These are phyloP conservation scores for Mythimna loreyi DNA, from an alignment of 2,888 invertebrate species.

Conservation along the genomic window DNA sequence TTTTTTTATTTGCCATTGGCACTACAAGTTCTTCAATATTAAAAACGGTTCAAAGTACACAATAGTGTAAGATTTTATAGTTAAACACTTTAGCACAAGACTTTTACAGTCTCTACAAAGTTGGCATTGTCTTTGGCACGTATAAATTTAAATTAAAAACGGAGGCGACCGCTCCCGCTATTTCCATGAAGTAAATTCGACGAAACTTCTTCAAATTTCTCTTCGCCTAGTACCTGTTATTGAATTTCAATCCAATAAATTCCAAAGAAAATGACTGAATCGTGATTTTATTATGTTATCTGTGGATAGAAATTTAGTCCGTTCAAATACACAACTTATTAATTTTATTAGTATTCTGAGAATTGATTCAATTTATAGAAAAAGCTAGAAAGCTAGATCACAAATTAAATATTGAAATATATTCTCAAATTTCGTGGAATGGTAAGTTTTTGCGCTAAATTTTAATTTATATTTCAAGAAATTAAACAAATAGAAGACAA, in stretches of 20 bases:
- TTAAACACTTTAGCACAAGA: neutral
- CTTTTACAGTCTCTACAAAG: conserved; percentile 6
- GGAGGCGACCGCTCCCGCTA: conserved; percentile 4
- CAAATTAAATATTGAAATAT: neutral
- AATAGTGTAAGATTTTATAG: too few species aligned
- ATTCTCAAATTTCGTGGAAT: neutral
- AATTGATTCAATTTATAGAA: too few species aligned
- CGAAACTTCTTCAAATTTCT: conserved; percentile 30
- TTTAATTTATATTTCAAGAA: neutral
- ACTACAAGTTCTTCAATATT: too few species aligned
- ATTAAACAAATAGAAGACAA: neutral
- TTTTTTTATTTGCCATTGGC: too few species aligned
- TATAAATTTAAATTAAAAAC: conserved; percentile 18
- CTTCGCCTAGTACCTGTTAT: conserved; percentile 40
- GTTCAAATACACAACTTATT: too few species aligned
- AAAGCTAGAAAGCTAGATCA: too few species aligned
- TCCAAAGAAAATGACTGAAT: conserved; percentile 29
- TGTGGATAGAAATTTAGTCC: conserved; percentile 23
- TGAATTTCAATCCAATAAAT: conserved; percentile 47
- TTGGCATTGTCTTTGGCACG: neutral
- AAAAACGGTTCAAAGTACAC: too few species aligned
- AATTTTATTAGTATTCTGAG: too few species aligned
- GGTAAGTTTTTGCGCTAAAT: neutral
- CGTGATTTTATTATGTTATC: conserved; percentile 30
- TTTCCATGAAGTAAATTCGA: conserved; percentile 24